A percentile compares a stretch with the other conserved stretches of the same genome.
phyloP scores from a whole-genome alignment of 2,113 vertebrate species.

The Nothocercus nigrocapillus region DNA sequence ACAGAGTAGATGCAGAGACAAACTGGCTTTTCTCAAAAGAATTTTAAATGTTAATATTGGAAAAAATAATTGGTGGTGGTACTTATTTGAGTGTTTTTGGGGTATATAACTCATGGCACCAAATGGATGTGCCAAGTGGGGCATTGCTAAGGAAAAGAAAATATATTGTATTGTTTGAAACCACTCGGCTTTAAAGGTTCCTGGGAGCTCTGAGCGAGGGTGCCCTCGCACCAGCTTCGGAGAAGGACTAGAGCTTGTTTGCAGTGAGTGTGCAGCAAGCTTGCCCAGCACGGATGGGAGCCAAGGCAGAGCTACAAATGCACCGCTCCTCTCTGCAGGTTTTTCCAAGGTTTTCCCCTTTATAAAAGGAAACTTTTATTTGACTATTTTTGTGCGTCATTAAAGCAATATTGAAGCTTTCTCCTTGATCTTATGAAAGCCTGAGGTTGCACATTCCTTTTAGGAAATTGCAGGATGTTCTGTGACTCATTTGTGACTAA shows the following conservation, averaged over 20 bases:
- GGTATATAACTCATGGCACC: background rate
- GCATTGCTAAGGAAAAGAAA: background rate
- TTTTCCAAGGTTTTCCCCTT: background rate
- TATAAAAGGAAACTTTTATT: background rate
- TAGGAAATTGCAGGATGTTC: background rate
- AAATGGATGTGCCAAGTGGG: background rate
- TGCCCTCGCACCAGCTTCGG: background rate
- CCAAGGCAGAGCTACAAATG: background rate
- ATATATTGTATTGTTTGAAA: background rate
- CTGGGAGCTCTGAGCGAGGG: background rate
- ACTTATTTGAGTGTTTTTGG: background rate
- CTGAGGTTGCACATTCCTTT: background rate
- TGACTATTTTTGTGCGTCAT: background rate
- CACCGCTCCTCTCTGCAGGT: rapidly evolving
- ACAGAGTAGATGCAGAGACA: no score
- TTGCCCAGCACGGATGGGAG: background rate
- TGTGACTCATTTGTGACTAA: background rate
- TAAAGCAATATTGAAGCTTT: background rate
- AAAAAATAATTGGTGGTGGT: background rate
- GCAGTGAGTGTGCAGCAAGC: background rate
- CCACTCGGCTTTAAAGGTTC: background rate
- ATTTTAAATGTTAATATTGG: background rate
- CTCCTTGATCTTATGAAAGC: background rate
- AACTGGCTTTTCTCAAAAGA: background rate
- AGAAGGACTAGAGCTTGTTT: background rate